These are phyloP conservation scores for Mycteria americana DNA, from an alignment of 2,797 vertebrate species.

Conservation along the genomic window DNA sequence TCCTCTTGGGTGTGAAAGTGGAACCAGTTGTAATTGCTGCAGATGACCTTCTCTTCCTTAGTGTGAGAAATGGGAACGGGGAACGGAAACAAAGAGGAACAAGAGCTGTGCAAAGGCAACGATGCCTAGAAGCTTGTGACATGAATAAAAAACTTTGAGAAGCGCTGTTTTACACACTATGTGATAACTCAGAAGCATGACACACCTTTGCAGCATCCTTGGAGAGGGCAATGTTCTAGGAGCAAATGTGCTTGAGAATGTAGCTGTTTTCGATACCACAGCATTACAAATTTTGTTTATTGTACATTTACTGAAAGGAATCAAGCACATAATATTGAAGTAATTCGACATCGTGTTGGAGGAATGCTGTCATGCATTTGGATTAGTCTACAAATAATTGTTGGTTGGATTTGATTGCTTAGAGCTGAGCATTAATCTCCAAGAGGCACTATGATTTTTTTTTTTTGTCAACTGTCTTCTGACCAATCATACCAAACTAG, in stretches of 20 bases:
- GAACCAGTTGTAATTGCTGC: not conserved
- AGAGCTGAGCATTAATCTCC: not conserved
- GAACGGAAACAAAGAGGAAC: not conserved
- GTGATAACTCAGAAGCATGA: accelerated
- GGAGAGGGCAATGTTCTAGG: not conserved
- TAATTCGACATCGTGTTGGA: not conserved
- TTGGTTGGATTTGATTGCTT: not conserved
- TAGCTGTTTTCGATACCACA: not conserved
- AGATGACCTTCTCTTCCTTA: not conserved
- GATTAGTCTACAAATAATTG: not conserved
- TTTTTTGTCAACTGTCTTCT: not conserved
- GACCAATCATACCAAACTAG: not conserved
- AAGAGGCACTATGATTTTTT: not conserved
- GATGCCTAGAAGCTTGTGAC: not conserved
- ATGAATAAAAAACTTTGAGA: not conserved
- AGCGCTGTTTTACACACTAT: accelerated
- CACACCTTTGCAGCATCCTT: not conserved
- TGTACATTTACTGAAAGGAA: not conserved
- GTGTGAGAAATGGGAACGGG: not conserved
- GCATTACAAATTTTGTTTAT: not conserved
- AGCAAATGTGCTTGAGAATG: not conserved
- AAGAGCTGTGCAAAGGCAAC: not conserved
- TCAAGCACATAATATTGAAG: not conserved
- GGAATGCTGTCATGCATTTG: not conserved
- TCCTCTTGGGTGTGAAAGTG: not conserved